Base-by-base conservation (phyloP, 1,140 invertebrate genomes). In the Holotrichia oblita region DNA sequence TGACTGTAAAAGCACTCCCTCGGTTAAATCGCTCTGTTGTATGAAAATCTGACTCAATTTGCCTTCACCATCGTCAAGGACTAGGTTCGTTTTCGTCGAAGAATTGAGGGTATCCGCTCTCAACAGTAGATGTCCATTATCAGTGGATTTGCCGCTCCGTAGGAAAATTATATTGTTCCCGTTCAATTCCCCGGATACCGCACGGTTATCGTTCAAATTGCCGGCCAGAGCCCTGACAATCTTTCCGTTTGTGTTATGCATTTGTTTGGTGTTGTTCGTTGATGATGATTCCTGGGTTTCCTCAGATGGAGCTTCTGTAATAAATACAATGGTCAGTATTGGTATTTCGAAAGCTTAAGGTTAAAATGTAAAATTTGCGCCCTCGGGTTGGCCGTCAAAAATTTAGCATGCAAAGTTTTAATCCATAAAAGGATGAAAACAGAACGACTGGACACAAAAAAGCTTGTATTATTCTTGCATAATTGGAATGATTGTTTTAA, bases 111-210 rank as follows among this genome's bases (percentile, higher is more conserved):
- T 80, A 64, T 85, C 84, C 9, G 84, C 83, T 14, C 83, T 82
- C 14, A 86, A 80, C 22, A 86, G 80, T 17, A 86, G 84, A 76
- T 86, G 84, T 10, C 85, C 84, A 20, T 80, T 82, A 20, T 86
- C 85, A 1, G 82, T 55, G 69, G 82, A 78, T 78, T 85, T 86
- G 14, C 84, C 78, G 69, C 83, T 83, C 69, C 85, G 79, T 10
- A 86, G 76, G 17, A 86, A 80, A 40, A 86, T 86, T 79, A 86
- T 85, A 64, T 86, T 85, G 79, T 83, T 84, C 44, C 83, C 80
- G 59, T 83, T 85, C 6, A 85, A 76, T 80, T 85, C 85, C 48
- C 79, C 78, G 42, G 74, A 76, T 12, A 22, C 34, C 40, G 78
- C 22, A 41, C 24, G 27, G 55, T 69, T 76, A 27, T 79, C 73